Evolutionary conservation across 2,113 vertebrate species (phyloP), one percentile per base, ranked within the genome.

Genomic region (Chaetops frenatus): DNA sequence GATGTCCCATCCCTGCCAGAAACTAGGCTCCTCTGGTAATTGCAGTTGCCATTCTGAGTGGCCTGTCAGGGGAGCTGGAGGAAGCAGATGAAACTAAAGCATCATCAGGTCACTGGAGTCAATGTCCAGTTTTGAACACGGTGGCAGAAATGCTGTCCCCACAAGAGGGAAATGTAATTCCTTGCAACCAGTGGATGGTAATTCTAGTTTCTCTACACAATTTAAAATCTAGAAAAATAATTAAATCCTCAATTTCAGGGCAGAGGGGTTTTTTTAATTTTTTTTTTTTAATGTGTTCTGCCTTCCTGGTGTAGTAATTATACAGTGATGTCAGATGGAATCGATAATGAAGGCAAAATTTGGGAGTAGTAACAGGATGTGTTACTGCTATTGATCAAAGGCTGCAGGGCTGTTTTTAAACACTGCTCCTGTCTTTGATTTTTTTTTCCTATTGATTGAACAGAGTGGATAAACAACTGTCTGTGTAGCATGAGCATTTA

Each of bases 381-480:
- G 67, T 87, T 92, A 57, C 54, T 92, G 54, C 86, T 93, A 54
- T 92, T 85, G 85, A 95, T 83, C 82, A 78, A 79, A 96, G 60
- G 47, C 77, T 62, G 16, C 12, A 7, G 66, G 65, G 45, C 80
- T 91, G 74, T 71, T 87, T 92, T 81, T 94, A 95, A 87, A 92
- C 85, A 74, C 76, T 48, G 42, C 40, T 56, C 1, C 60, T 87
- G 50, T 88, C 90, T 94, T 85, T 92, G 87, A 93, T 81, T 76
- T 83, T 79, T 90, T 56, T 65, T 88, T 48, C 15, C 23, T 88
- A 62, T 93, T 40, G 58, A 94, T 88, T 73, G 69, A 67, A 45
- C 53, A 21, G 67, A 71, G 88, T 74, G 87, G 90, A 90, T 83
- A 82, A 94, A 89, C 58, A 58, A 56, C 61, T 5, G 4, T 85